Evolutionary conservation across 2,888 invertebrate genomes (phyloP).

Genomic region (Arrhopalites spinosus): DNA sequence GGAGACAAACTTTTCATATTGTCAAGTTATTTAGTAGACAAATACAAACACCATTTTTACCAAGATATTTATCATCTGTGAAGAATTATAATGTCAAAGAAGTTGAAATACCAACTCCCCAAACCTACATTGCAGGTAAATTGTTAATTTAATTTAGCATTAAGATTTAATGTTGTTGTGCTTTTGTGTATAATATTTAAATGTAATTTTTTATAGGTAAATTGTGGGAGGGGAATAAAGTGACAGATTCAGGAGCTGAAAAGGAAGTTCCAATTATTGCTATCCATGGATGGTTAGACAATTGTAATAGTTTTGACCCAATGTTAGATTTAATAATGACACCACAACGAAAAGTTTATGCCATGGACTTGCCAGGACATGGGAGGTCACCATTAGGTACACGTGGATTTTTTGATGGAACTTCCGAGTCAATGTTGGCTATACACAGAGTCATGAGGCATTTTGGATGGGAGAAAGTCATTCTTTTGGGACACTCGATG

Average conservation of each 20-base stretch:
- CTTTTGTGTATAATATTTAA: not conserved
- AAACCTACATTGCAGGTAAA: constrained; percentile 27
- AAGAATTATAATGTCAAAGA: constrained; percentile 30
- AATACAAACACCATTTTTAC: not conserved
- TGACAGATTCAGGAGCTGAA: not conserved
- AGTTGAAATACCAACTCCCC: constrained; percentile 19
- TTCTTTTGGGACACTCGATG: constrained; percentile 49
- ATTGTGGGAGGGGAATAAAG: constrained; percentile 38
- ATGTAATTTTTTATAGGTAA: constrained; percentile 31
- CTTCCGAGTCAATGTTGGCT: constrained; percentile 42
- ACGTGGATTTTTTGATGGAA: constrained; percentile 40
- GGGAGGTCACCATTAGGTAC: constrained; percentile 47
- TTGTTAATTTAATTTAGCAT: constrained; percentile 1
- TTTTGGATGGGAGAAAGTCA: constrained; percentile 49
- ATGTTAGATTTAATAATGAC: constrained; percentile 46
- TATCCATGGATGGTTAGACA: constrained; percentile 53
- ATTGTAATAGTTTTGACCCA: constrained; percentile 50
- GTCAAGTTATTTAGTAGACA: not conserved
- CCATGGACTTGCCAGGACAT: constrained; percentile 42
- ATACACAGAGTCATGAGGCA: constrained; percentile 44
- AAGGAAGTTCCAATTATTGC: constrained; percentile 43
- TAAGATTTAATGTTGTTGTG: not conserved
- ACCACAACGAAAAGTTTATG: constrained; percentile 42
- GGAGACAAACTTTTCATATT: not conserved
- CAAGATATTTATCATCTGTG: not conserved